These are phyloP conservation scores for Coleophora flavipennella DNA, from an alignment of 2,888 invertebrate species.

Conservation along the genomic window DNA sequence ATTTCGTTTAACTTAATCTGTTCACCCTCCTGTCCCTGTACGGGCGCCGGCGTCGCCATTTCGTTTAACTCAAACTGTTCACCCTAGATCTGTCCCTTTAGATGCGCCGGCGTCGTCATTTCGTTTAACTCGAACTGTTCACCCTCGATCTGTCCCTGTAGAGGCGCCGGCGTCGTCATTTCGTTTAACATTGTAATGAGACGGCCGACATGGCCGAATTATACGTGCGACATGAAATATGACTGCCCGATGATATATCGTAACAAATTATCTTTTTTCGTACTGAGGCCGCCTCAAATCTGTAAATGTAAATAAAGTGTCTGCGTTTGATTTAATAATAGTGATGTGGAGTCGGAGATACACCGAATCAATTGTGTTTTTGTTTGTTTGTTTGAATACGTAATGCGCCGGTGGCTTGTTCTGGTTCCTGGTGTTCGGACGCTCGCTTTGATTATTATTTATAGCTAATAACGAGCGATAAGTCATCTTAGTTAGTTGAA, in stretches of 20 bases:
- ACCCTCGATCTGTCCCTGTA: neutral
- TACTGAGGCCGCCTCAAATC: constrained; percentile 35
- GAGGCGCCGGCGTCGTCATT: constrained; percentile 19
- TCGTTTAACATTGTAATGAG: constrained; percentile 52
- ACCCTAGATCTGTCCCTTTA: too few relatives aligned
- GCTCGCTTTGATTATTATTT: constrained; percentile 1
- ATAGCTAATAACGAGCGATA: neutral
- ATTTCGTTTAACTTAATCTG: too few relatives aligned
- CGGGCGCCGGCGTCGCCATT: too few relatives aligned
- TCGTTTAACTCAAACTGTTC: too few relatives aligned
- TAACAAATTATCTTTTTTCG: constrained; percentile 55
- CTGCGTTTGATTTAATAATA: constrained; percentile 56
- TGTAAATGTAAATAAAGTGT: constrained; percentile 60
- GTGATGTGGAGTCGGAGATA: constrained; percentile 18
- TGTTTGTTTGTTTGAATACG: constrained; percentile 37
- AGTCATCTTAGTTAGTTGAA: too few relatives aligned
- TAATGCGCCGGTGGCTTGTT: constrained; percentile 14
- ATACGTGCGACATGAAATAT: constrained; percentile 40
- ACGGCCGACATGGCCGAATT: constrained; percentile 19
- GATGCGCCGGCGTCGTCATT: constrained; percentile 19
- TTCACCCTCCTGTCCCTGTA: too few relatives aligned
- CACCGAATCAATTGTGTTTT: constrained; percentile 31
- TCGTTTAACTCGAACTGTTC: constrained; percentile 20
- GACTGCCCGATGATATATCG: constrained; percentile 50
- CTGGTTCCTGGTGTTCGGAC: neutral